Conservation (phyloP, 37 sponge, comb jelly and placozoan genomes). For the Halisarca cf. caerulea region DNA sequence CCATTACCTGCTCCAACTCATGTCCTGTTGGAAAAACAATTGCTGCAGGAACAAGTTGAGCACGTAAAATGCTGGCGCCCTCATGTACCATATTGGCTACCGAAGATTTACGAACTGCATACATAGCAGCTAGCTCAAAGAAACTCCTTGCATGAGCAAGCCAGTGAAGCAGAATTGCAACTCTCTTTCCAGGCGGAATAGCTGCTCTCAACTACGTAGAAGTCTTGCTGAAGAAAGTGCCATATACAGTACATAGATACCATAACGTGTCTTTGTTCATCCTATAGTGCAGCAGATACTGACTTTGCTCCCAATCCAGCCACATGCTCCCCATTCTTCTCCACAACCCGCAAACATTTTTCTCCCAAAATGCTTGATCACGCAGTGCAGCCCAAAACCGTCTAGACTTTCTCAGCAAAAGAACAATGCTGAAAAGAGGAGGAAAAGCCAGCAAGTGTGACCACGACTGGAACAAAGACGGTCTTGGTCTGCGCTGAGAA, state of each 20-base stretch:
- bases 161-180: slow-evolving; percentile 27
- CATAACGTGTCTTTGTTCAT: slow-evolving; percentile 25
- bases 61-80: neutral
- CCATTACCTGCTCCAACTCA: neutral
- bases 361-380: slow-evolving; percentile 25
- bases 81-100: neutral
- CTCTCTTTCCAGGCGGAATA: slow-evolving; percentile 11
- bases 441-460: no score
- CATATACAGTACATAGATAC: slow-evolving; percentile 10
- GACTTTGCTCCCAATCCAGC: slow-evolving; percentile 31
- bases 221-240: neutral
- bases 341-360: slow-evolving; percentile 18
- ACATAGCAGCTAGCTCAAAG: neutral
- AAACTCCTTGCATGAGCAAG: neutral
- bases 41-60: neutral
- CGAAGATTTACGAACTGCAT: slow-evolving; percentile 13
- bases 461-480: no score
- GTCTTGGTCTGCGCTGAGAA: no score
- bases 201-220: neutral
- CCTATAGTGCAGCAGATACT: slow-evolving; percentile 23
- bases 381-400: slow-evolving; percentile 3
- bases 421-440: no score
- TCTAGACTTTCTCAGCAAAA: no score
- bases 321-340: slow-evolving; percentile 4
- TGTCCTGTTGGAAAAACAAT: slow-evolving; percentile 19